Conservation (phyloP, 2,888 invertebrate species). For the Callosobruchus maculatus region DNA sequence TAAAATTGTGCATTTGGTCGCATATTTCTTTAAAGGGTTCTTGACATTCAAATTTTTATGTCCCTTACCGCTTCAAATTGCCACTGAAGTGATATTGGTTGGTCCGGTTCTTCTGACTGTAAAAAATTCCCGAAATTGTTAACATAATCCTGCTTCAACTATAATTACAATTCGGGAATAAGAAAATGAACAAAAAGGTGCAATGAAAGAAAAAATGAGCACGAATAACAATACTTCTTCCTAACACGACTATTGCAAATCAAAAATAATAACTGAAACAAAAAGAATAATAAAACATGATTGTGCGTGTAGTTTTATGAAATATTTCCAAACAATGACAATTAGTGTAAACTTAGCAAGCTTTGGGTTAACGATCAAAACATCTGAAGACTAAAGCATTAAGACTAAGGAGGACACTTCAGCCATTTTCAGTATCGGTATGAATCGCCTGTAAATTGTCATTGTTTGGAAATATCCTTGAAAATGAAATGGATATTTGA, state of each 20-base stretch:
- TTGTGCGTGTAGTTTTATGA: slow-evolving; percentile 53
- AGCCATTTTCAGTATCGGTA: background rate
- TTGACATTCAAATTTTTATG: slow-evolving; percentile 17
- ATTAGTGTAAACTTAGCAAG: background rate
- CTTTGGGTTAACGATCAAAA: background rate
- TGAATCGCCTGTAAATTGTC: background rate
- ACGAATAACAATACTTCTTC: background rate
- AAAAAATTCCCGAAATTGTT: slow-evolving; percentile 11
- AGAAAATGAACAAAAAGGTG: slow-evolving; percentile 6
- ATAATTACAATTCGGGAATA: slow-evolving; percentile 10
- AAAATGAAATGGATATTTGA: background rate
- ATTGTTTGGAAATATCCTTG: slow-evolving; percentile 3
- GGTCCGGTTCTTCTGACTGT: slow-evolving; percentile 24
- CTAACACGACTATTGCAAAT: background rate
- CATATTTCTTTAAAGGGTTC: slow-evolving; percentile 16
- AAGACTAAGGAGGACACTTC: too few species aligned
- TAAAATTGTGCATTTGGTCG: slow-evolving; percentile 15
- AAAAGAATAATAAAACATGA: slow-evolving; percentile 53
- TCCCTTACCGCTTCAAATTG: slow-evolving; percentile 27
- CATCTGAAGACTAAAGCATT: too few species aligned
- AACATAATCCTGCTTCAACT: background rate
- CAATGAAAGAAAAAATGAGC: background rate
- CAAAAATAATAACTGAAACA: slow-evolving; percentile 3
- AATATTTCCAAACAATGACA: background rate
- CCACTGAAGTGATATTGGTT: slow-evolving; percentile 25